phyloP scores from a whole-genome alignment of 1,140 invertebrate genomes.

The Bombus confusus region DNA sequence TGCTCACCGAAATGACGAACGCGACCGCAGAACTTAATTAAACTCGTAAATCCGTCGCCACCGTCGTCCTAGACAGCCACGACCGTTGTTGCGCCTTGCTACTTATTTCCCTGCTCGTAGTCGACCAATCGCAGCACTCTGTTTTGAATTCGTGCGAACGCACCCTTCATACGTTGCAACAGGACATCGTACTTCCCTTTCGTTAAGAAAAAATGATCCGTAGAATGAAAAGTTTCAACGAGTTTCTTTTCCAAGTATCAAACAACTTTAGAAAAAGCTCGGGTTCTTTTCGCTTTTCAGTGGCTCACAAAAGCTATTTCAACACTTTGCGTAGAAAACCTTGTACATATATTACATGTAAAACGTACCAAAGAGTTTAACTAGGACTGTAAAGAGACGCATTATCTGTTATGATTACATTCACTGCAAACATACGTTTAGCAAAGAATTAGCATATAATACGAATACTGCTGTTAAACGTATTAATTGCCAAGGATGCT shows the following conservation, averaged over 20 bases:
- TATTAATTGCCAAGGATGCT: too few species aligned
- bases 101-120: constrained; percentile 69
- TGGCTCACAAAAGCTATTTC: background rate
- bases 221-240: background rate
- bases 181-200: background rate
- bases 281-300: too few species aligned
- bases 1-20: constrained; percentile 78
- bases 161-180: background rate
- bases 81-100: constrained; percentile 66
- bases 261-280: too few species aligned
- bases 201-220: background rate
- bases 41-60: constrained; percentile 78
- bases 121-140: constrained; percentile 23
- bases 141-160: background rate
- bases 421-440: too few species aligned
- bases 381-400: too few species aligned
- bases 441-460: too few species aligned
- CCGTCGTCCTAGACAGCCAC: constrained; percentile 59
- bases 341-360: too few species aligned
- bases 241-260: background rate
- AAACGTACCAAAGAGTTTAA: too few species aligned
- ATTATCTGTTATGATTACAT: too few species aligned
- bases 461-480: too few species aligned
- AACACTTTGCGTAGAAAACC: too few species aligned
- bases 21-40: constrained; percentile 81